Base-by-base conservation (phyloP, 2,113 vertebrate genomes). In the Ptilorrhoa leucosticta region DNA sequence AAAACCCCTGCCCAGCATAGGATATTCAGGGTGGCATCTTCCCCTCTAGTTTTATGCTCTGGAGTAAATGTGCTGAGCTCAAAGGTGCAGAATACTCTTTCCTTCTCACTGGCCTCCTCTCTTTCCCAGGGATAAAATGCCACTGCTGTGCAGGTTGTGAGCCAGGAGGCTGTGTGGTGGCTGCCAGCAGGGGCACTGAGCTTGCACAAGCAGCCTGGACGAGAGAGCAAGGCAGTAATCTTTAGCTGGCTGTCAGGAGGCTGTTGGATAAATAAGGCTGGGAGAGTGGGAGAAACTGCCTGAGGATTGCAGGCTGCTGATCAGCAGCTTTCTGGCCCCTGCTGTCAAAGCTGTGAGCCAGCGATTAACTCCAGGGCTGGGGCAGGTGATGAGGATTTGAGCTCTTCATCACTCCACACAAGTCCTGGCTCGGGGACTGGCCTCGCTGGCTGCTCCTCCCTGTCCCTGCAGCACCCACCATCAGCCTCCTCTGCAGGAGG, bases 121-220 rank as follows among this genome's bases (percentile, higher is more conserved):
- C 18, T 54, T 85, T 39, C 5, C 28, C 6, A 2, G 48, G 53
- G 45, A 35, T 33, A 66, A 84, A 66, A 47, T 42, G 31, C 30
- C 23, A 15, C 45, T 4, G 9, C 33, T 7, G 0, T 40, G 31
- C 0, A 2, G 19, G 11, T 7, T 92, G 70, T 22, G 18, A 53
- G 24, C 31, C 30, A 21, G 72, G 53, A 60, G 54, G 70, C 48
- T 71, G n/a, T 57, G 10, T 0, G 0, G 45, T 0, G 0, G 9
- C 72, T 56, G 13, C 13, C 60, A 64, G 73, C 51, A 63, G 56
- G 2, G 13, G 27, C 60, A 75, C 23, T 0, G 1, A 78, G 44
- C 61, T 85, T 37, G 24, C 57, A 27, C 65, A 54, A 48, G 63
- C 22, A 76, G 57, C n/a, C 33, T 69, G 45, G 37, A 87, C 75